A percentile compares a stretch with the other conserved stretches of the same genome.
Evolutionary conservation across 1,140 invertebrate genomes (phyloP).

Genomic region (Vollenhovia emeryi): DNA sequence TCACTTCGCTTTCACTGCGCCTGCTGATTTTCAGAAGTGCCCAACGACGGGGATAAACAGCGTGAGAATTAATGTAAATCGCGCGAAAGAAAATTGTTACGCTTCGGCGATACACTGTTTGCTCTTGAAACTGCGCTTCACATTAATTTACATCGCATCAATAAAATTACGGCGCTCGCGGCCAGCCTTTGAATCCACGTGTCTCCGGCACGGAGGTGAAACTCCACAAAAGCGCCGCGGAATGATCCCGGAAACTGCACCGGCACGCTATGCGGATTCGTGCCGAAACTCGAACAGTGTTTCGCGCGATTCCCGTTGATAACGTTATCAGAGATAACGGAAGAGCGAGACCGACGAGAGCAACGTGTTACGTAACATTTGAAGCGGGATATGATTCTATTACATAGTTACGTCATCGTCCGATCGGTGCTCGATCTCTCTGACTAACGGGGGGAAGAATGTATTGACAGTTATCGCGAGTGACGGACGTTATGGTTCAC

Average conservation of each 20-base stretch:
- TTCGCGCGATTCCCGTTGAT: background rate
- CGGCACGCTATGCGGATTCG: background rate
- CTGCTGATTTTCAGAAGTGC: background rate
- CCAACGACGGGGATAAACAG: background rate
- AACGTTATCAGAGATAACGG: background rate
- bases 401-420: background rate
- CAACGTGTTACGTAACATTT: background rate
- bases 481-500: background rate
- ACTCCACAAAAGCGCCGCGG: background rate
- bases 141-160: conserved; percentile 18
- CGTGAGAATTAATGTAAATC: background rate
- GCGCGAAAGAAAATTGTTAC: background rate
- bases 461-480: background rate
- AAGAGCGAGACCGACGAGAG: background rate
- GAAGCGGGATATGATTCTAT: background rate
- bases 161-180: background rate
- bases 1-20: conserved; percentile 17
- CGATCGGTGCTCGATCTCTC: background rate
- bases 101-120: background rate
- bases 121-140: background rate
- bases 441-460: too few relatives aligned
- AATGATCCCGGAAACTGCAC: background rate
- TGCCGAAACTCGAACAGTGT: background rate
- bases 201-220: background rate
- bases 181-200: background rate